Evolutionary conservation across 1,140 invertebrate species (phyloP).

Genomic region (Drosophila bipectinata): DNA sequence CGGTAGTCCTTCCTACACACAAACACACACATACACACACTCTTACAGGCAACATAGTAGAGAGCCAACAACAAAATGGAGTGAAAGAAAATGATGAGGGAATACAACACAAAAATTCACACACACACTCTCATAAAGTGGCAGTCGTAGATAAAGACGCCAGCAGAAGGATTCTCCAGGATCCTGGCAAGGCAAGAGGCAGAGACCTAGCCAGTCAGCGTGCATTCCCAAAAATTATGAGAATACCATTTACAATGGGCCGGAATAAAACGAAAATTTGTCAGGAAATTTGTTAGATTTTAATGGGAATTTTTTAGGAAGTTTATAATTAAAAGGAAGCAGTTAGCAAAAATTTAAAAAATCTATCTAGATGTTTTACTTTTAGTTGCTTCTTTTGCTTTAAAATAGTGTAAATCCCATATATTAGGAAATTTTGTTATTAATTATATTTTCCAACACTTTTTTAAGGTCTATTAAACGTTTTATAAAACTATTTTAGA

Average conservation of each 20-base stretch:
- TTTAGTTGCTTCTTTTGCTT: no score
- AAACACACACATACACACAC: slow-evolving; percentile 14
- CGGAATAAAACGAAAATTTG: background rate
- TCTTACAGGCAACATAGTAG: slow-evolving; percentile 41
- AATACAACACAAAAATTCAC: slow-evolving; percentile 11
- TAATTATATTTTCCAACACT: background rate
- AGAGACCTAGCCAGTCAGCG: slow-evolving; percentile 18
- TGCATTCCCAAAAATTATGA: slow-evolving; percentile 54
- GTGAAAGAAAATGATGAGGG: slow-evolving; percentile 35
- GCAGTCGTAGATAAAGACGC: slow-evolving; percentile 35
- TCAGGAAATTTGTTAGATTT: background rate
- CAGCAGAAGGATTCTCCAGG: slow-evolving; percentile 19
- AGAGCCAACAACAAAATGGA: slow-evolving; percentile 52
- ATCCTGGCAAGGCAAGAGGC: slow-evolving; percentile 11
- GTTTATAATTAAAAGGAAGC: background rate
- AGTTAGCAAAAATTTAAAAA: background rate
- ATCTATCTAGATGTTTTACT: no score
- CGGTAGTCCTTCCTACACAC: slow-evolving; percentile 35
- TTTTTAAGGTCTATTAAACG: no score
- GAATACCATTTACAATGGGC: slow-evolving; percentile 34
- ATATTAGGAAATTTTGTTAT: background rate
- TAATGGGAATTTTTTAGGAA: background rate
- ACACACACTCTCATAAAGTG: slow-evolving; percentile 11
- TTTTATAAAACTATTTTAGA: no score
- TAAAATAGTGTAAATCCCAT: no score